Conservation (phyloP, 92 coral and sea anemone genomes). For the Parazoanthus darwini region DNA sequence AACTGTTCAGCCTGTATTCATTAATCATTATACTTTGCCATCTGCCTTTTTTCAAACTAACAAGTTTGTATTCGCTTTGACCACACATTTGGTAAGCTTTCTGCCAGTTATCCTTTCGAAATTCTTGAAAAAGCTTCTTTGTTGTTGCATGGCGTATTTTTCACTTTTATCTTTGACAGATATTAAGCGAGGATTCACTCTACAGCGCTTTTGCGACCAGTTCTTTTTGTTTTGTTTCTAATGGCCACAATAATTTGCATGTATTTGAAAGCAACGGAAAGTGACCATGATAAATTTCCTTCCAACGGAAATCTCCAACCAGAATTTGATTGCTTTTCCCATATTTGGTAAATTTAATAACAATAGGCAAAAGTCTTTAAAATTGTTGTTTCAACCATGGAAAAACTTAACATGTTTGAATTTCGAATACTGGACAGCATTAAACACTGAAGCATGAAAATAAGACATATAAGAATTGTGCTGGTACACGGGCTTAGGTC, state of each 20-base stretch:
- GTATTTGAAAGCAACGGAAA: conserved; percentile 80
- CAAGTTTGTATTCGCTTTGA: neutral
- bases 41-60: conserved; percentile 23
- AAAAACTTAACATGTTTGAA: conserved; percentile 18
- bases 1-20: conserved; percentile 26
- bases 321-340: conserved; percentile 77
- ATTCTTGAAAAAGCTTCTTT: neutral
- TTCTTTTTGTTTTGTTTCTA: conserved; percentile 32
- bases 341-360: conserved; percentile 78
- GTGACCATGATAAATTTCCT: conserved; percentile 86
- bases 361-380: conserved; percentile 60
- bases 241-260: conserved; percentile 66
- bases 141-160: neutral
- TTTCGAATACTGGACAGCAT: neutral
- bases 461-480: neutral
- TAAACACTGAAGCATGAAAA: neutral
- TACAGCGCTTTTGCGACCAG: conserved; percentile 8
- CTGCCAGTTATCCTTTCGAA: neutral
- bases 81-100: neutral
- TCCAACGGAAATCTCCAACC: conserved; percentile 83
- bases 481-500: neutral
- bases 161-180: neutral
- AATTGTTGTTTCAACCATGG: conserved; percentile 43
- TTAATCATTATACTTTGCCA: neutral
- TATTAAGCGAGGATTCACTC: neutral